These are phyloP conservation scores for Epizoanthus illoricatus DNA, from an alignment of 92 coral and sea anemone genomes.

Conservation along the genomic window DNA sequence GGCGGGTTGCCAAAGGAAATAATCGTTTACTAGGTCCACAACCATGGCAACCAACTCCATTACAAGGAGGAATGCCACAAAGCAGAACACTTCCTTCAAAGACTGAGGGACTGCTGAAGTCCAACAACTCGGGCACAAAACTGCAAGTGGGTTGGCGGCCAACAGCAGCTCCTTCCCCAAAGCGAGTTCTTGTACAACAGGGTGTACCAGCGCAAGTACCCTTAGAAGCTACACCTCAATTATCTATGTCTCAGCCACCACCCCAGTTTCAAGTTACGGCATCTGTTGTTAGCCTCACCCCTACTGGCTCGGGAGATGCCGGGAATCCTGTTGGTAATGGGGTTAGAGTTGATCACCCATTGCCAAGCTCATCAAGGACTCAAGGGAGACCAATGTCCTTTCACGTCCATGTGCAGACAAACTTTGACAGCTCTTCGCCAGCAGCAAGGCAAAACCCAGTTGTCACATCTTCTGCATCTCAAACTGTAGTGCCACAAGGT, in stretches of 20 bases:
- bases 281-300: slow-evolving; percentile 68
- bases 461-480: slow-evolving; percentile 44
- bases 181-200: slow-evolving; percentile 46
- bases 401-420: slow-evolving; percentile 78
- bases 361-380: slow-evolving; percentile 43
- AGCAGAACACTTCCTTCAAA: neutral
- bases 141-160: slow-evolving; percentile 75
- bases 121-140: slow-evolving; percentile 48
- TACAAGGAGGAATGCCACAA: slow-evolving; percentile 42
- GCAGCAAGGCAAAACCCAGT: slow-evolving; percentile 40
- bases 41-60: slow-evolving; percentile 49
- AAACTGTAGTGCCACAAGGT: slow-evolving; percentile 10
- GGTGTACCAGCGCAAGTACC: slow-evolving; percentile 37
- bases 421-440: slow-evolving; percentile 50
- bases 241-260: slow-evolving; percentile 38
- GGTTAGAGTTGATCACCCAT: slow-evolving; percentile 13
- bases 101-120: neutral
- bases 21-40: slow-evolving; percentile 43
- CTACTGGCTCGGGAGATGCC: slow-evolving; percentile 45
- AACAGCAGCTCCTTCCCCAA: slow-evolving; percentile 37
- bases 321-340: slow-evolving; percentile 30
- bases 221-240: slow-evolving; percentile 34
- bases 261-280: slow-evolving; percentile 96
- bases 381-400: slow-evolving; percentile 82
- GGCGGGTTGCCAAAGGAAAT: slow-evolving; percentile 62